Percentiles rank a stretch among this genome's conserved stretches.
phyloP scores from a whole-genome alignment of 1,140 invertebrate genomes.

The Pseudobourletiella spinata region DNA sequence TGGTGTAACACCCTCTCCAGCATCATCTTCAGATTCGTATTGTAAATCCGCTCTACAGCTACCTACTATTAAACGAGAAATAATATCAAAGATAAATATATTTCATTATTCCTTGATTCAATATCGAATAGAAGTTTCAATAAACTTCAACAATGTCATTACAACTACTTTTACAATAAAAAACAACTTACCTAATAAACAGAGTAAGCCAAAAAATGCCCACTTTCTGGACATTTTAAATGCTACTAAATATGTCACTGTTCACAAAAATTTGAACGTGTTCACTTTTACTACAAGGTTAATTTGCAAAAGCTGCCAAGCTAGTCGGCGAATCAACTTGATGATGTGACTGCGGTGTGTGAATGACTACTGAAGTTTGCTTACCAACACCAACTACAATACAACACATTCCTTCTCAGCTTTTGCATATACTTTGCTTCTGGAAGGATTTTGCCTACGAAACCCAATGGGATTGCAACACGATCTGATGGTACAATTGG shows the following conservation, averaged over 20 bases:
- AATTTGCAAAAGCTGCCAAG: no score
- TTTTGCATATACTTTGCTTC: neutral
- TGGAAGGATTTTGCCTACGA: neutral
- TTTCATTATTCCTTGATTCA: neutral
- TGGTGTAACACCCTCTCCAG: slow-evolving; percentile 14
- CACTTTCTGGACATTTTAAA: neutral
- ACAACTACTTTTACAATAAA: neutral
- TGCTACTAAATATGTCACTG: neutral
- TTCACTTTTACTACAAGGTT: neutral
- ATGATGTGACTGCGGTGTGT: neutral
- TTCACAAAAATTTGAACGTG: neutral
- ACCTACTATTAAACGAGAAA: neutral
- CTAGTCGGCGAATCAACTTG: neutral
- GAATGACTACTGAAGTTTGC: no score
- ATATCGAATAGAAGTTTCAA: neutral
- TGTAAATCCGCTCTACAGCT: neutral
- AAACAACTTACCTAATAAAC: neutral
- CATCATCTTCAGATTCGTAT: slow-evolving; percentile 9
- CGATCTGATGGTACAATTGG: neutral
- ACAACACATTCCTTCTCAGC: neutral
- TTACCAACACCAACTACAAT: no score
- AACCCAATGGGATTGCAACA: neutral
- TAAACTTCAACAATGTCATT: neutral
- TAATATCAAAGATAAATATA: neutral
- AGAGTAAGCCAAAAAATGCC: neutral